Conservation (phyloP, 2,797 vertebrate species). For the Galaxias olidus region DNA sequence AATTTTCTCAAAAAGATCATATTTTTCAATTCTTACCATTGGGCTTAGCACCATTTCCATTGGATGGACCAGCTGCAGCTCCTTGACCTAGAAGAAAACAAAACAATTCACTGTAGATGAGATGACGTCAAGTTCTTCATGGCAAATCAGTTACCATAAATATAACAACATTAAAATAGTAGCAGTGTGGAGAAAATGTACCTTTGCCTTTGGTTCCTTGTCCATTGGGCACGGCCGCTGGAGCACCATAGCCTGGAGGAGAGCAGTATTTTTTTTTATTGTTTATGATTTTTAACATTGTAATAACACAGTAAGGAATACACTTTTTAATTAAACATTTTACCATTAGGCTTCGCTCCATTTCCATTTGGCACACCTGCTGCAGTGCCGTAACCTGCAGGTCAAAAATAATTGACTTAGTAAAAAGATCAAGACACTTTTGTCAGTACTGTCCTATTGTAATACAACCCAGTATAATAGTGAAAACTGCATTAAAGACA, state of each 20-base stretch:
- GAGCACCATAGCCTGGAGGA: conserved; percentile 42
- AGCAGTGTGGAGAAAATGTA: conserved; percentile 11
- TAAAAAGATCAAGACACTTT: too few relatives aligned
- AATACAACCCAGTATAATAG: too few relatives aligned
- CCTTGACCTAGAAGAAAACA: conserved; percentile 47
- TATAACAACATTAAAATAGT: not conserved
- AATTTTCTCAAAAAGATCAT: too few relatives aligned
- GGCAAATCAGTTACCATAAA: not conserved
- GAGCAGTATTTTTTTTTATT: too few relatives aligned
- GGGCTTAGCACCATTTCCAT: conserved; percentile 35
- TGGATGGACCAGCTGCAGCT: conserved; percentile 35
- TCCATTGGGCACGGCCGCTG: conserved; percentile 37
- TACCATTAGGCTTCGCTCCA: conserved; percentile 39
- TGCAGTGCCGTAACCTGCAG: conserved; percentile 47
- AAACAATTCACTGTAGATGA: too few relatives aligned
- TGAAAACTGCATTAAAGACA: too few relatives aligned
- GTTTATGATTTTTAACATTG: too few relatives aligned
- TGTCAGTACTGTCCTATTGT: too few relatives aligned
- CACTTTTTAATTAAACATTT: too few relatives aligned
- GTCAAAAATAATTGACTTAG: too few relatives aligned
- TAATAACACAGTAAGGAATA: too few relatives aligned
- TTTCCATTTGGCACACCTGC: conserved; percentile 46
- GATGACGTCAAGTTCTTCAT: too few relatives aligned
- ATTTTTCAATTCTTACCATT: conserved; percentile 6
- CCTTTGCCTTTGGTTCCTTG: conserved; percentile 48